A percentile compares a stretch with the other conserved stretches of the same genome.
These are phyloP conservation scores for Molorchus minor DNA, from an alignment of 2,888 invertebrate genomes.

Conservation along the genomic window DNA sequence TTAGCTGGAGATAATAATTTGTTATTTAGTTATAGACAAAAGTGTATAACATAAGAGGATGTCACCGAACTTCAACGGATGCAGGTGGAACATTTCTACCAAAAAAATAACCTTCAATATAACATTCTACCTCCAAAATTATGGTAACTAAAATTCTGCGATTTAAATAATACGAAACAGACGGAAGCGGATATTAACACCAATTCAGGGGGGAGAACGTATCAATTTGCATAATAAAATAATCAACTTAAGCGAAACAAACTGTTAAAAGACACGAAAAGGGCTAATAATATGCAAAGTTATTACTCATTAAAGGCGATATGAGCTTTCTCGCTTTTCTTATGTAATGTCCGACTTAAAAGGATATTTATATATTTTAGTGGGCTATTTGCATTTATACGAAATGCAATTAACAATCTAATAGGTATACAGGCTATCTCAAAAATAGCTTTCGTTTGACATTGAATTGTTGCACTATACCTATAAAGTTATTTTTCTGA, in stretches of 20 bases:
- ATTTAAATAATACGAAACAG: slow-evolving; percentile 13
- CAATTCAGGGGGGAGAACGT: slow-evolving; percentile 26
- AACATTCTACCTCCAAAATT: neutral
- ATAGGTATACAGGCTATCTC: too few species aligned
- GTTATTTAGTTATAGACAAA: too few species aligned
- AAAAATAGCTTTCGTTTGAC: too few species aligned
- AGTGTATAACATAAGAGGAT: too few species aligned
- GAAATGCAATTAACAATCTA: neutral
- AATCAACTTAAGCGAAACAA: slow-evolving; percentile 28
- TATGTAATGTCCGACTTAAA: neutral
- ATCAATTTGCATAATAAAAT: slow-evolving; percentile 34
- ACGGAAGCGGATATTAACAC: slow-evolving; percentile 31
- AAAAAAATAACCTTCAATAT: neutral
- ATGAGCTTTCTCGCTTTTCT: slow-evolving; percentile 11
- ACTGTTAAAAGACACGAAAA: slow-evolving; percentile 23
- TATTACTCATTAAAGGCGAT: slow-evolving; percentile 8
- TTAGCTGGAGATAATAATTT: too few species aligned
- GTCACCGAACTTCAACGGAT: too few species aligned
- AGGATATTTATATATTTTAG: neutral
- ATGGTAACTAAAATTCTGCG: neutral
- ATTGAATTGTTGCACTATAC: too few species aligned
- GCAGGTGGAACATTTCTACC: too few species aligned
- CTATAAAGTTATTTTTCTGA: too few species aligned
- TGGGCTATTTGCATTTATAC: neutral
- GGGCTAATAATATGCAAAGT: slow-evolving; percentile 18